Conservation (phyloP, 2,113 vertebrate species). For the Bubo scandiacus region DNA sequence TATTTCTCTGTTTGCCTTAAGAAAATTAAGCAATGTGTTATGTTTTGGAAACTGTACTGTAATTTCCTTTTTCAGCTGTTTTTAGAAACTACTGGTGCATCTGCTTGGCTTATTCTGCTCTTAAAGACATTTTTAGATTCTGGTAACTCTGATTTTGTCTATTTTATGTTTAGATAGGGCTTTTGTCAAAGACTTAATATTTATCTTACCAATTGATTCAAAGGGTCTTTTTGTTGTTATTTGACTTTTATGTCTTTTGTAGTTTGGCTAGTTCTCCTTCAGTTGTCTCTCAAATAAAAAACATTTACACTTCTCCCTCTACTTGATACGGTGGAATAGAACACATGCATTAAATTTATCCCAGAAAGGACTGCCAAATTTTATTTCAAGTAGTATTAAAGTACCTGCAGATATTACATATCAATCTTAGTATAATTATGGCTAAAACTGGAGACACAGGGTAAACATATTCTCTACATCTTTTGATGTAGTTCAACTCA, state of each 20-base stretch:
- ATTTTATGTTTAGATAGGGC: neutral
- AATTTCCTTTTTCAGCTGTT: constrained; percentile 8
- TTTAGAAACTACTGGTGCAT: neutral
- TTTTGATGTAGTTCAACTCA: neutral
- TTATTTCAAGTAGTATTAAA: constrained; percentile 12
- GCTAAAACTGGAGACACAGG: neutral
- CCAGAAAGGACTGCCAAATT: neutral
- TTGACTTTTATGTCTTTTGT: neutral
- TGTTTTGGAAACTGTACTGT: neutral
- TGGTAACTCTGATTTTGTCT: neutral
- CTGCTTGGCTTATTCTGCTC: neutral
- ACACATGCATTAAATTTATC: neutral
- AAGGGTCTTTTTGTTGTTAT: neutral
- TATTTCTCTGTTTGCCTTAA: neutral
- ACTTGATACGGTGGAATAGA: neutral
- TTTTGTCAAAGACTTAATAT: neutral
- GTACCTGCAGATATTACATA: neutral
- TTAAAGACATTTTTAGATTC: neutral
- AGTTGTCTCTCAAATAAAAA: constrained; percentile 12
- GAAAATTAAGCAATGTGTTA: neutral
- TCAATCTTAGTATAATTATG: neutral
- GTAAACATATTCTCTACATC: neutral
- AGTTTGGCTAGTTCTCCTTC: neutral
- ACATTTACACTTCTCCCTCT: neutral
- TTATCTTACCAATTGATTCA: neutral